Evolutionary conservation across 2,113 vertebrate species (phyloP).

Genomic region (Meles meles): DNA sequence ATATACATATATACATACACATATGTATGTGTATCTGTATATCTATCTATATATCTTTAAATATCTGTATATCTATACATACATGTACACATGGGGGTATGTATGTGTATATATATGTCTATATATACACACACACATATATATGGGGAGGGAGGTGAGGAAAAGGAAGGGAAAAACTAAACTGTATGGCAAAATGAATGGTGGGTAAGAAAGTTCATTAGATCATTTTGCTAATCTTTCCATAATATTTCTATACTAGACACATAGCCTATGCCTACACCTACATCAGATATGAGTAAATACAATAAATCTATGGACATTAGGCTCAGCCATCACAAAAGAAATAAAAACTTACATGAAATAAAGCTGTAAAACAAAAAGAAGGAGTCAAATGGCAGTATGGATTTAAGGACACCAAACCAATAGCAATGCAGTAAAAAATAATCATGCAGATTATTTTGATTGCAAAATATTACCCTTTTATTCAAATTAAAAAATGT

Average conservation of each 20-base stretch:
- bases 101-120: no score
- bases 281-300: not conserved
- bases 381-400: not conserved
- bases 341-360: conserved; percentile 20
- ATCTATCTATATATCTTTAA: no score
- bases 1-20: not conserved
- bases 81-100: not conserved
- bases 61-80: not conserved
- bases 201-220: not conserved
- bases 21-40: no score
- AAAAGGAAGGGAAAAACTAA: not conserved
- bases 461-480: not conserved
- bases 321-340: not conserved
- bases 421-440: not conserved
- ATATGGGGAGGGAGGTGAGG: not conserved
- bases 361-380: conserved; percentile 38
- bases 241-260: not conserved
- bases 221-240: not conserved
- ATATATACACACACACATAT: not conserved
- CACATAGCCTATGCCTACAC: not conserved
- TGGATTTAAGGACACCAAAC: not conserved
- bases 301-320: not conserved
- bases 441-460: conserved; percentile 4
- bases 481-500: not conserved
- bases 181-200: not conserved